These are phyloP conservation scores for Seira ritae DNA, from an alignment of 2,888 invertebrate species.

Conservation along the genomic window DNA sequence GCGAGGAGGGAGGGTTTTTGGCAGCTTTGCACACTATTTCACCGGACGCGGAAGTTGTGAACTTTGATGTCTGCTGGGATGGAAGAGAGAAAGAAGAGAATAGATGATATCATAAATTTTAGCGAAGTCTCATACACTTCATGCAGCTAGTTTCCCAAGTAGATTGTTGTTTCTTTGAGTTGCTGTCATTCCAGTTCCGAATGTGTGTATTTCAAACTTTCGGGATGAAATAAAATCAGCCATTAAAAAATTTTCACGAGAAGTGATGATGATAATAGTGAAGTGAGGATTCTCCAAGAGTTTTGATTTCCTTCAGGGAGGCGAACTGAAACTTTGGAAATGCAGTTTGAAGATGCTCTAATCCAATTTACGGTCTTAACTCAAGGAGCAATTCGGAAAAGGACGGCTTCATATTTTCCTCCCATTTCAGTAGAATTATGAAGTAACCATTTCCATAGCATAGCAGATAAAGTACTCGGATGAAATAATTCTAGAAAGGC, in stretches of 20 bases:
- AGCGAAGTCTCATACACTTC: slow-evolving; percentile 19
- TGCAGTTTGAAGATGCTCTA: not conserved
- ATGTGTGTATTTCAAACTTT: not conserved
- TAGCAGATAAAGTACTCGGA: no score
- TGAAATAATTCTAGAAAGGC: no score
- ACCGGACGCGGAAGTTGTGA: slow-evolving; percentile 73
- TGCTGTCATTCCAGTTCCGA: no score
- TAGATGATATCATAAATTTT: slow-evolving; percentile 64
- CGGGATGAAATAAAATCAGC: not conserved
- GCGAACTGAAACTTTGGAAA: not conserved
- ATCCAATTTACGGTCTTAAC: not conserved
- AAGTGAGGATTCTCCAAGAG: not conserved
- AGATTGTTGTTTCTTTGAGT: no score
- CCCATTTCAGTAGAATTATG: no score
- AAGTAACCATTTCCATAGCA: no score
- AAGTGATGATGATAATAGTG: not conserved
- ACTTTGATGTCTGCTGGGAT: slow-evolving; percentile 68
- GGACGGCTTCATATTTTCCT: no score
- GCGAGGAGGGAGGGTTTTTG: slow-evolving; percentile 15
- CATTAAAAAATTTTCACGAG: not conserved
- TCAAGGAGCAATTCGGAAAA: no score
- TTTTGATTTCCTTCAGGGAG: slow-evolving; percentile 6
- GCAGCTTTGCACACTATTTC: slow-evolving; percentile 29
- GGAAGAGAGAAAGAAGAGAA: not conserved
- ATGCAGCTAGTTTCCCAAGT: no score